These are phyloP conservation scores for Galbula dea DNA, from an alignment of 2,113 vertebrate species.

Conservation along the genomic window DNA sequence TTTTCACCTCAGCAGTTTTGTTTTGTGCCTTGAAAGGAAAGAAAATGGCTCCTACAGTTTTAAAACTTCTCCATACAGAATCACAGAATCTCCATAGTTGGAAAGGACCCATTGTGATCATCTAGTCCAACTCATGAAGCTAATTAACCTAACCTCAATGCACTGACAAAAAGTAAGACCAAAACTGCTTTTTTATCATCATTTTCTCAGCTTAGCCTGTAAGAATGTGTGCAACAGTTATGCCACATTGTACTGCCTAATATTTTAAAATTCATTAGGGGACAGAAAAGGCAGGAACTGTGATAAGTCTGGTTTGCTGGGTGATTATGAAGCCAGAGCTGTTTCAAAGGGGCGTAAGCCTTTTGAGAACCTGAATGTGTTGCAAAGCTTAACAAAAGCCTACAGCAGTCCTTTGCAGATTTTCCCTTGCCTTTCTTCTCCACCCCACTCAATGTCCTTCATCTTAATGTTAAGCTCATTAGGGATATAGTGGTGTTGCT, in stretches of 20 bases:
- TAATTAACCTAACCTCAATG: not conserved
- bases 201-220: not conserved
- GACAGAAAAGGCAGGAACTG: not conserved
- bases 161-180: not conserved
- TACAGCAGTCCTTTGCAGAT: not conserved
- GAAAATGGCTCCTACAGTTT: not conserved
- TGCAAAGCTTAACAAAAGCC: not conserved
- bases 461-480: not conserved
- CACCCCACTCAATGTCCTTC: fast-evolving
- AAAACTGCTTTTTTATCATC: not conserved
- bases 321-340: not conserved
- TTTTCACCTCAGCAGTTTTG: not conserved
- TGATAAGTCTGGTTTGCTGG: not conserved
- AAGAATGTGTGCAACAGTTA: not conserved
- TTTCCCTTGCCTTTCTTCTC: not conserved
- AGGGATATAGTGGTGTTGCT: not conserved
- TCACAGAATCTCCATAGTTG: no score
- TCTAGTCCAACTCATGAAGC: no score
- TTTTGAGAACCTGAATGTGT: not conserved
- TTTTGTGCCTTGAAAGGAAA: not conserved
- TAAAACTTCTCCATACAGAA: not conserved
- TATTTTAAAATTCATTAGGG: not conserved
- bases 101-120: no score
- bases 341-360: not conserved
- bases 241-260: not conserved